These are phyloP conservation scores for Meloidogyne exigua DNA, from an alignment of 1,140 invertebrate species.

Conservation along the genomic window DNA sequence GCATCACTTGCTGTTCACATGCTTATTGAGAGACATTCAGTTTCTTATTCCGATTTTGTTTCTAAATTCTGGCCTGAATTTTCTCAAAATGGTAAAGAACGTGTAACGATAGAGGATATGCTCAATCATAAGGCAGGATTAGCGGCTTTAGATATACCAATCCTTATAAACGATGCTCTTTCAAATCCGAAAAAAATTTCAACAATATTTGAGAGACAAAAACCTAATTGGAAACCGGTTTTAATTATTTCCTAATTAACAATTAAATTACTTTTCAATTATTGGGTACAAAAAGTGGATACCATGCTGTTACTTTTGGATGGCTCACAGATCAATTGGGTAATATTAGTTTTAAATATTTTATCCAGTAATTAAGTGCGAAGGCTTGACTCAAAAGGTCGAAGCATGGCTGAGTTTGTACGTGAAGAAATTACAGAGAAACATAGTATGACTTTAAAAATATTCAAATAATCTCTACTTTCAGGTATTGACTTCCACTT, in stretches of 20 bases:
- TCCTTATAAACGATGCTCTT: constrained; percentile 28
- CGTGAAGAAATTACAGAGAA: constrained; percentile 65
- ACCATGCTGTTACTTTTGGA: constrained; percentile 65
- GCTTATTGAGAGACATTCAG: constrained; percentile 64
- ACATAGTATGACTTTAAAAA: constrained; percentile 56
- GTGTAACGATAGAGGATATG: constrained; percentile 65
- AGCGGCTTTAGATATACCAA: constrained; percentile 18
- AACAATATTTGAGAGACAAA: constrained; percentile 49
- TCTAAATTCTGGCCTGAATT: constrained; percentile 67
- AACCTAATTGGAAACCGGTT: constrained; percentile 54
- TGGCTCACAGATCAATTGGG: constrained; percentile 65
- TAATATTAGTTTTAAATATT: too few species aligned
- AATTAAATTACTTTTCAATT: background rate
- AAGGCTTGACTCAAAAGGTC: constrained; percentile 60
- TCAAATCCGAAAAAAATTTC: constrained; percentile 42
- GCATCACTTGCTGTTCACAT: constrained; percentile 63
- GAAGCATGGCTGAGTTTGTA: constrained; percentile 64
- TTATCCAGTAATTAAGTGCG: constrained; percentile 15
- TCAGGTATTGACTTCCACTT: constrained; percentile 57
- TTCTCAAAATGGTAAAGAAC: constrained; percentile 65
- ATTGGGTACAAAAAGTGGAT: constrained; percentile 57
- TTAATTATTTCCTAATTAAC: too few species aligned
- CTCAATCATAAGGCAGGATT: constrained; percentile 64
- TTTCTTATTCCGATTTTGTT: constrained; percentile 64
- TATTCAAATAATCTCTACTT: background rate